Evolutionary conservation across 2,888 invertebrate species (phyloP).

Genomic region (Amorpha juglandis): DNA sequence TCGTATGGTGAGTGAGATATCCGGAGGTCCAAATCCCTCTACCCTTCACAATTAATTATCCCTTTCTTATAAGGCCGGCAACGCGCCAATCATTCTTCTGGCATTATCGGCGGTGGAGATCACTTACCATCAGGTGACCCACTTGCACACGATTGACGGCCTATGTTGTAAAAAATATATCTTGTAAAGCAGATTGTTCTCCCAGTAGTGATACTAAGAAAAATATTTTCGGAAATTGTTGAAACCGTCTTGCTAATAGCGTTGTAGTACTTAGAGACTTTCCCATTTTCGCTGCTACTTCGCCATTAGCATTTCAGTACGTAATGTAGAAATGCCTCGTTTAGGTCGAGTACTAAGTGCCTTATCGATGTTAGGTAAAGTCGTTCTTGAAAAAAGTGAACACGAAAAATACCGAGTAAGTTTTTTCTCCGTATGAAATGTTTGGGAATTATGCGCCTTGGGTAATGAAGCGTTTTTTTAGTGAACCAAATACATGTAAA

Average conservation of each 20-base stretch:
- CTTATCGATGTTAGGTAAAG: conserved; percentile 5
- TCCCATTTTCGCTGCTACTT: background rate
- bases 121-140: too few species aligned
- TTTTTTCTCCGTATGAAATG: background rate
- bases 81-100: too few species aligned
- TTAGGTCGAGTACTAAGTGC: conserved; percentile 17
- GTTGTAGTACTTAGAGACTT: background rate
- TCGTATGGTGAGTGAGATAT: too few species aligned
- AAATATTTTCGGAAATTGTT: background rate
- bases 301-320: conserved; percentile 7
- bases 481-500: background rate
- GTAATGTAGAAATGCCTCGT: conserved; percentile 5
- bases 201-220: background rate
- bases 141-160: too few species aligned
- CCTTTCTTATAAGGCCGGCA: too few species aligned
- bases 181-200: too few species aligned
- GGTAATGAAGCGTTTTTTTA: background rate
- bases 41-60: too few species aligned
- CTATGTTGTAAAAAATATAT: too few species aligned
- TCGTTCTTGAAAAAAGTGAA: background rate
- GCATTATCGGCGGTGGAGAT: too few species aligned
- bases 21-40: too few species aligned
- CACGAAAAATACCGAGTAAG: background rate
- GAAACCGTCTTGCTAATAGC: conserved; percentile 2
- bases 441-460: background rate